Percentiles rank a stretch among this genome's conserved stretches.
Evolutionary conservation across 2,888 invertebrate species (phyloP).

Genomic region (Apamea crenata): DNA sequence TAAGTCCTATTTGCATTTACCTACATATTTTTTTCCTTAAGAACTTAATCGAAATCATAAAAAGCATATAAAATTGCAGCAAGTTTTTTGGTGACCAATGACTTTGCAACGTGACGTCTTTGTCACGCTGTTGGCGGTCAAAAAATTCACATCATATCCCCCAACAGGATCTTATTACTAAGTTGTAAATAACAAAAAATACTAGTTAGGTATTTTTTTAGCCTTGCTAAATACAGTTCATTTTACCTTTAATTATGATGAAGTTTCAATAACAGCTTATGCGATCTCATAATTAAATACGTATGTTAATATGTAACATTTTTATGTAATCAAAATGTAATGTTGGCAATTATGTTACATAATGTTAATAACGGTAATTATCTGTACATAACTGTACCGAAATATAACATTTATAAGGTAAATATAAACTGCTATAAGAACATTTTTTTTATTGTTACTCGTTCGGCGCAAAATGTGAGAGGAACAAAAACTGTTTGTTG

Average conservation of each 20-base stretch:
- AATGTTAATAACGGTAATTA: conserved; percentile 10
- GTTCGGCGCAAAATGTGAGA: neutral
- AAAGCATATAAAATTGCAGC: conserved; percentile 35
- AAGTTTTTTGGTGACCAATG: conserved; percentile 23
- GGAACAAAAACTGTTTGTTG: conserved; percentile 10
- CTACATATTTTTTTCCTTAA: neutral
- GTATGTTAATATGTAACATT: conserved; percentile 5
- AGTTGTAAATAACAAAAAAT: neutral
- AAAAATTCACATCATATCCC: neutral
- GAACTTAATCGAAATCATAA: conserved; percentile 18
- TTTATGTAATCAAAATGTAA: conserved; percentile 36
- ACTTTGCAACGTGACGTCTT: conserved; percentile 16
- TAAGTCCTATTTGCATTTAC: neutral
- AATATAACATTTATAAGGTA: neutral
- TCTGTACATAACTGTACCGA: conserved; percentile 1
- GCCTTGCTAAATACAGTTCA: neutral
- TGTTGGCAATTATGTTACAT: conserved; percentile 34
- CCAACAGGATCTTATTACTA: conserved; percentile 24
- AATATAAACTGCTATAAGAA: conserved; percentile 2
- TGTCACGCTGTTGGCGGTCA: conserved; percentile 23
- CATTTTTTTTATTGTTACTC: neutral
- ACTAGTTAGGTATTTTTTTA: neutral
- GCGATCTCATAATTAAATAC: conserved; percentile 6
- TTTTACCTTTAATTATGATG: neutral
- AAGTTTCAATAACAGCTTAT: neutral